These are phyloP conservation scores for Meteorus colon DNA, from an alignment of 2,888 invertebrate species.

Conservation along the genomic window DNA sequence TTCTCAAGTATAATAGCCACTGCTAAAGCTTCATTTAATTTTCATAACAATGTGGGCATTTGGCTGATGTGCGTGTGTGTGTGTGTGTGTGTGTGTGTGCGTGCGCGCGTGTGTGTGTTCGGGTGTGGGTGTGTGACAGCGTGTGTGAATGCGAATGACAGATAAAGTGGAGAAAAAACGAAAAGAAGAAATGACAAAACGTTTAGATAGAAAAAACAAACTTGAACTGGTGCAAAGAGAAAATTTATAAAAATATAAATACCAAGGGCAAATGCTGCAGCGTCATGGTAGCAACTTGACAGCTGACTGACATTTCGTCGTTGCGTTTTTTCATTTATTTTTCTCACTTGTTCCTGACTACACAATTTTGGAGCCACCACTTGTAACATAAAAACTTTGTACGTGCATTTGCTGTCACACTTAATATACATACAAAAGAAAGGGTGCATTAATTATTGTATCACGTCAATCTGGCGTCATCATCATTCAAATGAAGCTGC, in stretches of 20 bases:
- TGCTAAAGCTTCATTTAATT: neutral
- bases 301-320: slow-evolving; percentile 56
- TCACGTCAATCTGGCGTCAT: slow-evolving; percentile 69
- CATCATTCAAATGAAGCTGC: slow-evolving; percentile 71
- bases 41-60: neutral
- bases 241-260: slow-evolving; percentile 17
- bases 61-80: neutral
- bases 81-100: neutral
- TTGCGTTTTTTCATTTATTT: neutral
- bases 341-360: neutral
- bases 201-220: neutral
- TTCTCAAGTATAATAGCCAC: slow-evolving; percentile 29
- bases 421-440: neutral
- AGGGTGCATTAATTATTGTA: slow-evolving; percentile 22
- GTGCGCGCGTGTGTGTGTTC: too few species aligned
- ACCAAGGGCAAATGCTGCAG: slow-evolving; percentile 47
- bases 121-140: neutral
- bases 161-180: neutral
- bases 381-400: slow-evolving; percentile 17
- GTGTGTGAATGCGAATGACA: neutral
- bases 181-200: neutral
- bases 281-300: slow-evolving; percentile 53
- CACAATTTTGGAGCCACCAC: slow-evolving; percentile 31
- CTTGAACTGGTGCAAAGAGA: neutral
- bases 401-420: neutral